Base-by-base conservation (phyloP, 2,888 invertebrate genomes). In the Magallana nippona region DNA sequence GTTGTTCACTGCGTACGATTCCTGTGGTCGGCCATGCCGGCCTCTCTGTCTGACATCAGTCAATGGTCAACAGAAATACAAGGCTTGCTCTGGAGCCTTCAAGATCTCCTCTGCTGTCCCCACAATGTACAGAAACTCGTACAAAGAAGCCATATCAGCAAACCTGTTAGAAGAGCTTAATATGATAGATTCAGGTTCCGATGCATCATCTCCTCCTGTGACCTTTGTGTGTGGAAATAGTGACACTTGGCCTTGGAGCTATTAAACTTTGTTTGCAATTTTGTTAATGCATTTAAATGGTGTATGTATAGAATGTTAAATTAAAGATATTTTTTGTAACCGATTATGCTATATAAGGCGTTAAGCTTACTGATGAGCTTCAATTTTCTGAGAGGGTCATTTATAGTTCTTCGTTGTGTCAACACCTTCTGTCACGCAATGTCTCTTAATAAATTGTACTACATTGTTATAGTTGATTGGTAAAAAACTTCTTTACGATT, bases 11-110 rank as follows among this genome's bases (percentile, higher is more conserved):
- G 91, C 91, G 1, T 87, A 86, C 77, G 91, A 92, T 83, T 86
- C 88, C 0, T 91, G 91, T 79, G 91, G 91, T 10, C 83, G 89
- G 19, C 86, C 90, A 60, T 92, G 92, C 79, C 88, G 90, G 56
- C 86, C 91, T 13, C 84, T 86, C 1, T 92, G 92, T 86, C 79
- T 87, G 58, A 82, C 85, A 32, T 87, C 85, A 1, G 83, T 82
- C 10, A 82, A 86, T 5, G 78, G 55, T 10, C 82, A 80, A n/a
- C 62, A 81, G 1, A 32, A 11, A 0, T 91, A 88, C 82, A 85
- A 86, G 44, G 78, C 88, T 13, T 92, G 92, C 57, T 87, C 88
- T 0, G 92, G 91, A 0, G 88, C 88, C 8, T 84, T 92, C 55
- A 86, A 88, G 3, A 71, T 91, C 13, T 87, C 89, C 10, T 63